These are phyloP conservation scores for Callyntrura guangdongensis DNA, from an alignment of 2,888 invertebrate species.

Conservation along the genomic window DNA sequence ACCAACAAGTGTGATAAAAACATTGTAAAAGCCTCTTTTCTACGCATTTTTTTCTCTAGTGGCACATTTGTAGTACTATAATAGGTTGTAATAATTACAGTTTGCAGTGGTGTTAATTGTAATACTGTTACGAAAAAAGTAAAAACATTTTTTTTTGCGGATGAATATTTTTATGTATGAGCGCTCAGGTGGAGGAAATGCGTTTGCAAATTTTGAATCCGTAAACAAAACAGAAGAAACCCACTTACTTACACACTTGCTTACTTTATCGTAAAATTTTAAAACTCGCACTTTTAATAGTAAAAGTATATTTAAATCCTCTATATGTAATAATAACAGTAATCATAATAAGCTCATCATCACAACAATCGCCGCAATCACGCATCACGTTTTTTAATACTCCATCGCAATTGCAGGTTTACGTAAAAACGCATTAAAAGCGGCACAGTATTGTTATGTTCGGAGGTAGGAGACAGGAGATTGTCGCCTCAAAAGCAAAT, in stretches of 20 bases:
- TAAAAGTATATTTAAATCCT: constrained; percentile 36
- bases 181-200: constrained; percentile 10
- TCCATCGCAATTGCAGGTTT: not conserved
- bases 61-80: constrained; percentile 3
- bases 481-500: constrained; percentile 8
- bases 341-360: constrained; percentile 51
- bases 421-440: constrained; percentile 9
- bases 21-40: constrained; percentile 45
- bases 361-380: constrained; percentile 31
- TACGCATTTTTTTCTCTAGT: constrained; percentile 23
- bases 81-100: constrained; percentile 23
- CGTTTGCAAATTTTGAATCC: not conserved
- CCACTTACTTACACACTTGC: constrained; percentile 24
- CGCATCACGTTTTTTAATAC: constrained; percentile 34
- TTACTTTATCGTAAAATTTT: constrained; percentile 25
- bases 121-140: constrained; percentile 18
- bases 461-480: constrained; percentile 42
- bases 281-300: constrained; percentile 17
- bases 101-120: constrained; percentile 17
- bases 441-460: not conserved
- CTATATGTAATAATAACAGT: constrained; percentile 23
- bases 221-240: not conserved
- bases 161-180: constrained; percentile 41
- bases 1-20: constrained; percentile 22
- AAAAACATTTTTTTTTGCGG: constrained; percentile 14